Evolutionary conservation across 2,113 vertebrate genomes (phyloP), one percentile per base, ranked within the genome.

Genomic region (Pluvialis apricaria): DNA sequence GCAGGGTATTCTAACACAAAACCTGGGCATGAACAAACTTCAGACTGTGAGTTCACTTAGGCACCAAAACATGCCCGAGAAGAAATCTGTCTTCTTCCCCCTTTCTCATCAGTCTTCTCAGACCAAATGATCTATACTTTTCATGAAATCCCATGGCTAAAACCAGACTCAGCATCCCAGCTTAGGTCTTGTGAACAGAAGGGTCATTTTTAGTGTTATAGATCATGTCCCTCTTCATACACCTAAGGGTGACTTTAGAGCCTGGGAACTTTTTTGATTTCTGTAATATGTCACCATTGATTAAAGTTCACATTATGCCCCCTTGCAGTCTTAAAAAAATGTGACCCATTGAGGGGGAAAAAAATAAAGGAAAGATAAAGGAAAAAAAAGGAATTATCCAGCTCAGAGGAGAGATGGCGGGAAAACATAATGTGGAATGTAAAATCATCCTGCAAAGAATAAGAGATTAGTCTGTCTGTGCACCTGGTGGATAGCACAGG

Each of bases 271-370:
- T 66, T 25, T 42, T 60, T 18, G 3, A n/a, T 70, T 80, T 88
- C 10, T 3, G 11, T 62, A 70, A 15, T 34, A 47, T 25, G 17
- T 8, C 26, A 24, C 1, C 1, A 54, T 34, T 10, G 4, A 77
- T 54, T 78, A 58, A 78, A 83, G 66, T 78, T 66, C 38, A 61
- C 10, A 51, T 54, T 62, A 13, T 78, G 38, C 78, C 24, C 40
- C 9, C 40, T 3, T 55, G n/a, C 13, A 4, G 11, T 75, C 13
- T 75, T 66, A 15, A 45, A 25, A 25, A 40, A 58, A 47, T 54
- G 20, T 3, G 1, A 75, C 5, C 6, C 4, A 55, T 34, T 21
- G 8, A 22, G 10, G 24, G 10, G 2, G 2, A 8, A 22, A 25
- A 24, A 31, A 54, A 18, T 8, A 42, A 44, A 57, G 26, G 11